Conservation (phyloP, 2,113 vertebrate genomes). For the Azemiops feae region DNA sequence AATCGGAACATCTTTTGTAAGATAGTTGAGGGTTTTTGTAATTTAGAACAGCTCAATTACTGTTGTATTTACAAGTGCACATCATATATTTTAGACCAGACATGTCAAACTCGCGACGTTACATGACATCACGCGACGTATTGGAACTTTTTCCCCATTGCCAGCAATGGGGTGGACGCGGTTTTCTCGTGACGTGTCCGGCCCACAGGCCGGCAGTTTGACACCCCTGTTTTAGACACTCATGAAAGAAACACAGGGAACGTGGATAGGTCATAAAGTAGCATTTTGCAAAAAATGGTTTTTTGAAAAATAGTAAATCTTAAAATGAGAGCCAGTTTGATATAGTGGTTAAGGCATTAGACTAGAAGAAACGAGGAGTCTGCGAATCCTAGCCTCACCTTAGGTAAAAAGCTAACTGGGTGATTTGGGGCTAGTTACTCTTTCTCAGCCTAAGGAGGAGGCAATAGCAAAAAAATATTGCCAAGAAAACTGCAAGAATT, state of each 20-base stretch:
- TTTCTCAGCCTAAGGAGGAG: neutral
- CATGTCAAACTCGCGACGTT: too few relatives aligned
- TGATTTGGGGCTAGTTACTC: neutral
- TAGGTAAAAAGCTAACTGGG: neutral
- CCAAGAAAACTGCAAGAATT: neutral
- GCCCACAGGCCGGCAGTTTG: too few relatives aligned
- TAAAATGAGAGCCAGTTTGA: neutral
- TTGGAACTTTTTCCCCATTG: too few relatives aligned
- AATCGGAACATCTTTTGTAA: neutral
- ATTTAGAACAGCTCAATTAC: neutral
- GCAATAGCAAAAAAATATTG: neutral
- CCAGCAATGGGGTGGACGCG: too few relatives aligned
- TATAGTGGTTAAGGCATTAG: neutral
- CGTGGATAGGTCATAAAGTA: neutral
- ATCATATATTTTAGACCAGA: neutral
- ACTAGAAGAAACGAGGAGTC: neutral
- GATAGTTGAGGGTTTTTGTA: neutral
- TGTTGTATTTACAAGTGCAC: neutral
- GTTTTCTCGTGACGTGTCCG: too few relatives aligned
- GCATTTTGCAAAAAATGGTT: neutral
- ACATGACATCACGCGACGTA: too few relatives aligned
- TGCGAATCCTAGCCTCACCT: neutral
- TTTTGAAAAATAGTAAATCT: neutral
- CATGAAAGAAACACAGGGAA: neutral
- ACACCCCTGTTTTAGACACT: neutral